These are phyloP conservation scores for Cyphomyrus plagiostoma DNA, from an alignment of 2,113 vertebrate species.

Conservation along the genomic window DNA sequence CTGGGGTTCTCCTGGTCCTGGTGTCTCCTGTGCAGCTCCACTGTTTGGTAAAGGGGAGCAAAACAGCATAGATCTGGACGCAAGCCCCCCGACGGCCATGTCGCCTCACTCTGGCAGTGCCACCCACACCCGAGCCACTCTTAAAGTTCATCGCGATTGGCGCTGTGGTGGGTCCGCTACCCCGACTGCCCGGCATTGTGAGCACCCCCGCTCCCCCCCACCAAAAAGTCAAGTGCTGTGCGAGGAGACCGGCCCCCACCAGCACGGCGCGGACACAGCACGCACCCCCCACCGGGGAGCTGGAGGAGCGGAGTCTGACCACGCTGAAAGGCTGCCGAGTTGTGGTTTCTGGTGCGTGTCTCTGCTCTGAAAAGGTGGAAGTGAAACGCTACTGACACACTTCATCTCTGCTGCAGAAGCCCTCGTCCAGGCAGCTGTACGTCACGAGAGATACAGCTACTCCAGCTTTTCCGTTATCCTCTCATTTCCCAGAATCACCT, in stretches of 20 bases:
- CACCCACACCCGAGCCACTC: not conserved
- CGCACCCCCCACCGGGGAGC: not conserved
- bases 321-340: not conserved
- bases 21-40: not conserved
- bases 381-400: not conserved
- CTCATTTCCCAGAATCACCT: not conserved
- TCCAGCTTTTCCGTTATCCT: not conserved
- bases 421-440: not conserved
- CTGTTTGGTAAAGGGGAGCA: not conserved
- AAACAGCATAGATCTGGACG: not conserved
- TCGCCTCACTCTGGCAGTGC: not conserved
- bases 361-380: not conserved
- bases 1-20: not conserved
- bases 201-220: not conserved
- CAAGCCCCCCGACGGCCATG: not conserved
- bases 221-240: not conserved
- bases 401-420: not conserved
- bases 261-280: not conserved
- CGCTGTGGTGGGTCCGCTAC: not conserved
- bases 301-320: not conserved
- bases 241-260: not conserved
- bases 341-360: not conserved
- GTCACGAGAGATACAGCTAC: not conserved
- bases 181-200: not conserved
- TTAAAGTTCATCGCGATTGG: not conserved